Conservation (phyloP, 2,113 vertebrate genomes). For the Elanoides forficatus region DNA sequence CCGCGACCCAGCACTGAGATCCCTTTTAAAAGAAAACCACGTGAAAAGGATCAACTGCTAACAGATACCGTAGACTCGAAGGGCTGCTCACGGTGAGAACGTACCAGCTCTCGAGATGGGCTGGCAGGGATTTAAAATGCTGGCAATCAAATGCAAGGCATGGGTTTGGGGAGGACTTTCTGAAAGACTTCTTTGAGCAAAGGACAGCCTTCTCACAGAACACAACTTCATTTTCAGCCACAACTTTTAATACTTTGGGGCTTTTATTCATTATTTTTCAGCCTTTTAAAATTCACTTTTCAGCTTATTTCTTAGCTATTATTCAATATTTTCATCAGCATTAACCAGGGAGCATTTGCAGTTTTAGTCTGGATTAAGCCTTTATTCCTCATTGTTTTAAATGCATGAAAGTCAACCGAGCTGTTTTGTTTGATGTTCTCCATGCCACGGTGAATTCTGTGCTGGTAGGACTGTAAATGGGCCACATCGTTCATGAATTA, state of each 20-base stretch:
- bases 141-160: neutral
- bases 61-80: accelerated
- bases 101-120: accelerated
- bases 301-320: neutral
- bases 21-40: neutral
- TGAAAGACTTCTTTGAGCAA: neutral
- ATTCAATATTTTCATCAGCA: constrained; percentile 14
- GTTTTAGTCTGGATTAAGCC: neutral
- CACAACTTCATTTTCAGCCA: neutral
- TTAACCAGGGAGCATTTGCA: neutral
- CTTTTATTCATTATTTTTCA: neutral
- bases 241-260: neutral
- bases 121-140: neutral
- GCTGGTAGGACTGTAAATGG: constrained; percentile 59
- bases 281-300: neutral
- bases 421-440: constrained; percentile 46
- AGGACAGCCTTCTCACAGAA: neutral
- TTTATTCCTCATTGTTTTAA: constrained; percentile 38
- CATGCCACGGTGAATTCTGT: neutral
- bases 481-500: constrained; percentile 51
- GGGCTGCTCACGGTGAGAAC: accelerated
- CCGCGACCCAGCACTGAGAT: neutral
- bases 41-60: neutral
- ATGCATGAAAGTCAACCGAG: neutral
- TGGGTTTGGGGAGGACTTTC: neutral